phyloP scores from a whole-genome alignment of 53 echinoderm and acorn worm genomes.

The Temnopleurus reevesii region DNA sequence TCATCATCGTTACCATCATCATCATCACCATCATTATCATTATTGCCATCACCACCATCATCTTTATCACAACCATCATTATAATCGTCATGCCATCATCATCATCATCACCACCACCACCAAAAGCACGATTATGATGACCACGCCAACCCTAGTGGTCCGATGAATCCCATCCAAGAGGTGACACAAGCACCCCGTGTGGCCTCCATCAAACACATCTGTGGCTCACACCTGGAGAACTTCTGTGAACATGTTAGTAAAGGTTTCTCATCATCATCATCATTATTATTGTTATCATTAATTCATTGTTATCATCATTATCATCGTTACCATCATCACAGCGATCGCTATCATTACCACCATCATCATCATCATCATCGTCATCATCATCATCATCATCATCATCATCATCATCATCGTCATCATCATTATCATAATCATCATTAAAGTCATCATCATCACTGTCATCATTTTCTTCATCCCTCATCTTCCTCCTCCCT shows the following conservation, averaged over 20 bases:
- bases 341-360: no score
- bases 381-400: not conserved
- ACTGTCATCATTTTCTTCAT: not conserved
- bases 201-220: slow-evolving; percentile 48
- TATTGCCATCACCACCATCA: no score
- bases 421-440: not conserved
- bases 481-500: not conserved
- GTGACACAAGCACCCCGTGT: not conserved
- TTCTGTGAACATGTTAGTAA: slow-evolving; percentile 74
- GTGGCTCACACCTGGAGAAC: slow-evolving; percentile 47
- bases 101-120: no score
- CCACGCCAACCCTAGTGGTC: slow-evolving; percentile 19
- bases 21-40: not conserved
- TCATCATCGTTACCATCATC: not conserved
- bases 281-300: no score
- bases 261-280: not conserved
- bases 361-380: not conserved
- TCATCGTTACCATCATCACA: no score
- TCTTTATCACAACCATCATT: no score
- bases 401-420: not conserved
- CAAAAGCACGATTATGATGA: slow-evolving; percentile 15
- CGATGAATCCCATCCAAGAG: not conserved
- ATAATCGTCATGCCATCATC: no score
- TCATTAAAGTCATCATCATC: not conserved
- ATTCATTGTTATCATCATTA: no score